Evolutionary conservation across 2,888 invertebrate species (phyloP).

Genomic region (Yponomeuta cagnagella): DNA sequence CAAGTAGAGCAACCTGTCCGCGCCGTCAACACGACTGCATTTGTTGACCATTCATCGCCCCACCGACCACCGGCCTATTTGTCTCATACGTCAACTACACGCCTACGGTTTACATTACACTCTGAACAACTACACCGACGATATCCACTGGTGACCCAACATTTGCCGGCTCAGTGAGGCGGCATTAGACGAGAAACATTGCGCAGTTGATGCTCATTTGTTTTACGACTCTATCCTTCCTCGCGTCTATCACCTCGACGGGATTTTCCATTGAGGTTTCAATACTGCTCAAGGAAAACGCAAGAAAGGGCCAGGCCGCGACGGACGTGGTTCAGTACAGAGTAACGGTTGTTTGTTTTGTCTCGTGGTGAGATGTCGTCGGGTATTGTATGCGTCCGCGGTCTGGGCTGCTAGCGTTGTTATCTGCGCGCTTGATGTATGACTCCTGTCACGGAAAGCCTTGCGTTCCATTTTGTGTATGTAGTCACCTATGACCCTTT

Average conservation of each 20-base stretch:
- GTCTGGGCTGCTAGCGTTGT: neutral
- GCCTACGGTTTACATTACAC: neutral
- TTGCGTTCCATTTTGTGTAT: neutral
- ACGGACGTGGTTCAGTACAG: neutral
- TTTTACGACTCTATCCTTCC: neutral
- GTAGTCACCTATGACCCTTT: neutral
- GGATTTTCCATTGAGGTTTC: neutral
- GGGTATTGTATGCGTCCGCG: constrained; percentile 3
- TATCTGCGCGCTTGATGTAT: constrained; percentile 7
- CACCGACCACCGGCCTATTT: neutral
- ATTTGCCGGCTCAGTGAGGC: neutral
- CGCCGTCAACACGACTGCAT: neutral
- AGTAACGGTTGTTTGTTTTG: neutral
- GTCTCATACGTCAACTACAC: neutral
- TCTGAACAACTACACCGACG: neutral
- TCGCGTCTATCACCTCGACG: neutral
- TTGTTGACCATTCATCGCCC: constrained; percentile 7
- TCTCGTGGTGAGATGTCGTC: neutral
- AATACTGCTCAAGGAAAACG: neutral
- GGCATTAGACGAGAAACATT: neutral
- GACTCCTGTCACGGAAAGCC: constrained; percentile 9
- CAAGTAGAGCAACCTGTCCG: neutral
- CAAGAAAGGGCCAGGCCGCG: neutral
- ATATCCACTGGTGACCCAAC: neutral
- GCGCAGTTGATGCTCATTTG: neutral